phyloP scores from a whole-genome alignment of 1,140 invertebrate genomes.

The Belonocnema kinseyi region DNA sequence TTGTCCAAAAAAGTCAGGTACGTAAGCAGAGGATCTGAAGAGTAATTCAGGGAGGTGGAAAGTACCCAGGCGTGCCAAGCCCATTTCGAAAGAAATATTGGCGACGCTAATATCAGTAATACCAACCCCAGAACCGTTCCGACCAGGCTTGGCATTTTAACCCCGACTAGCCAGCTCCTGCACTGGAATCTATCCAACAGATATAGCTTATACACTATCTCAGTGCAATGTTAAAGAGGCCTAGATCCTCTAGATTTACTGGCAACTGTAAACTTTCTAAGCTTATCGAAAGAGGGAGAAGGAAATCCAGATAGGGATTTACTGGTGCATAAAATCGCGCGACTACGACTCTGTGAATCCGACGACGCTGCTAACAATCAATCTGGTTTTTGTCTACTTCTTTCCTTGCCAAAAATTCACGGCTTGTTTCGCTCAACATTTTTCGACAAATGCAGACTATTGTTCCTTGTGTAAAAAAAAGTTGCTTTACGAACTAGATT shows the following conservation, averaged over 20 bases:
- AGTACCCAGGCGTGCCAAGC: constrained; percentile 57
- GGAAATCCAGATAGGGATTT: constrained; percentile 1
- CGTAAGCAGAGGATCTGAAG: constrained; percentile 12
- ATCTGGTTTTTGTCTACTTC: too few relatives aligned
- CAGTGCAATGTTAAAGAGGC: constrained; percentile 54
- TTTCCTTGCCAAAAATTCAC: too few relatives aligned
- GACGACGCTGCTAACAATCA: too few relatives aligned
- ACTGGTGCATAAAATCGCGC: neutral
- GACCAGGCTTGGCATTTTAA: constrained; percentile 32
- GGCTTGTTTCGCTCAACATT: too few relatives aligned
- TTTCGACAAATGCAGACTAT: too few relatives aligned
- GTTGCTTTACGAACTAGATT: too few relatives aligned
- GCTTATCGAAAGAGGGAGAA: constrained; percentile 12
- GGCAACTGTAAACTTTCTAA: constrained; percentile 28
- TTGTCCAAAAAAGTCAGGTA: constrained; percentile 21
- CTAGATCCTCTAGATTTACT: constrained; percentile 39
- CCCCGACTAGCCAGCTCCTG: constrained; percentile 8
- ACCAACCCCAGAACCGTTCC: neutral
- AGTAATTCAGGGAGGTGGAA: neutral
- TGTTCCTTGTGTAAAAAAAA: too few relatives aligned
- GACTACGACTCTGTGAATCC: too few relatives aligned
- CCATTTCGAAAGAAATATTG: constrained; percentile 66
- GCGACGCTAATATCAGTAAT: constrained; percentile 66
- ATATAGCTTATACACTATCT: constrained; percentile 14
- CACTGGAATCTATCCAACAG: constrained; percentile 18